Conservation (phyloP, 2,113 vertebrate species). For the Pituophis catenifer region DNA sequence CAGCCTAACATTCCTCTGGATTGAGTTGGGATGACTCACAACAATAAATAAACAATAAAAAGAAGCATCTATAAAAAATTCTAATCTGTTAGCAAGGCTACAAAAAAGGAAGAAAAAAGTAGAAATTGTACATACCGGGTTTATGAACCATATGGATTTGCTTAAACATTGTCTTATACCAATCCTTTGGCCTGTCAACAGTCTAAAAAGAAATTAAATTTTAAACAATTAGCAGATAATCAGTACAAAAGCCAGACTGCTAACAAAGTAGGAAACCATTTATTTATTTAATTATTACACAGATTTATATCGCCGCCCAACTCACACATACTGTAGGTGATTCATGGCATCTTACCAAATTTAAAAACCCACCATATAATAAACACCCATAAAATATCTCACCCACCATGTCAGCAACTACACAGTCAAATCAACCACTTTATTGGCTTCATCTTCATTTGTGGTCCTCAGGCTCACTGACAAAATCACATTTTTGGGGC, state of each 20-base stretch:
- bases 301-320: not conserved
- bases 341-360: not conserved
- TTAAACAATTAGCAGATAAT: conserved; percentile 44
- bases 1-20: not conserved
- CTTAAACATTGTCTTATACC: conserved; percentile 99
- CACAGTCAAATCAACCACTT: not conserved
- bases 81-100: conserved; percentile 3
- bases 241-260: not conserved
- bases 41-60: not conserved
- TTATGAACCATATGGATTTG: conserved; percentile 99
- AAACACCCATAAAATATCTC: not conserved
- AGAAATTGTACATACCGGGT: conserved; percentile 75
- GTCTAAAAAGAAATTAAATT: conserved; percentile 75
- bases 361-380: not conserved
- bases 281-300: not conserved
- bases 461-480: not conserved
- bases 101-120: conserved; percentile 5
- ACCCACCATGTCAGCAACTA: not conserved
- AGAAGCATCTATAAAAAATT: not conserved
- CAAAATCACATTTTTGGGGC: too few species aligned
- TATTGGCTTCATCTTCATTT: not conserved
- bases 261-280: not conserved
- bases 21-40: not conserved
- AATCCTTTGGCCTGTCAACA: conserved; percentile 96
- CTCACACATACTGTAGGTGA: not conserved